Conservation (phyloP, 2,888 invertebrate genomes). For the Oscheius sp. region DNA sequence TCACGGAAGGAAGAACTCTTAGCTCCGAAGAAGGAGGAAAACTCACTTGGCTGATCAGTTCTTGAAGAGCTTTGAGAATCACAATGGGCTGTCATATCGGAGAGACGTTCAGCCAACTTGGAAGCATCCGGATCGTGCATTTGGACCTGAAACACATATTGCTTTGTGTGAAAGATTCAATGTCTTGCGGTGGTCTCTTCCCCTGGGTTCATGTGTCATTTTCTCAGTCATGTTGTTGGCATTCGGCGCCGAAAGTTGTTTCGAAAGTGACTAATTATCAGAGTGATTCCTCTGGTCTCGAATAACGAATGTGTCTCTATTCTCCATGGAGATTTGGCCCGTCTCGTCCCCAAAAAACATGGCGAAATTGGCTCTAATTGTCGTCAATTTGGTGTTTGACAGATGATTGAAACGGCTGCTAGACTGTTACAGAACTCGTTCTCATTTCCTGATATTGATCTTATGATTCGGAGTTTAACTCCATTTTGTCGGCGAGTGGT, state of each 20-base stretch:
- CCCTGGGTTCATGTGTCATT: no score
- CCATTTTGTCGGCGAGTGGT: background rate
- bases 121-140: constrained; percentile 45
- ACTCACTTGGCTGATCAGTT: constrained; percentile 39
- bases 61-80: constrained; percentile 20
- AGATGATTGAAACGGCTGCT: constrained; percentile 1
- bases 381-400: no score
- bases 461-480: background rate
- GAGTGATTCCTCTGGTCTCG: no score
- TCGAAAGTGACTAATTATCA: no score
- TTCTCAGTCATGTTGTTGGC: no score
- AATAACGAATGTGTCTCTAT: no score
- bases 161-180: no score
- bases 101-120: constrained; percentile 47
- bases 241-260: no score
- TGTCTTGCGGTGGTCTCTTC: no score
- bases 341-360: no score
- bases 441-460: constrained; percentile 13
- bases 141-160: constrained; percentile 46
- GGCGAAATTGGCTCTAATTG: no score
- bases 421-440: constrained; percentile 14
- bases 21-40: constrained; percentile 2
- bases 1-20: background rate
- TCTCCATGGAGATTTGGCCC: no score
- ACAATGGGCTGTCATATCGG: constrained; percentile 49